Percentiles rank a stretch among this genome's conserved stretches.
These are phyloP conservation scores for Pteria penguin DNA, from an alignment of 2,888 invertebrate genomes.

Conservation along the genomic window DNA sequence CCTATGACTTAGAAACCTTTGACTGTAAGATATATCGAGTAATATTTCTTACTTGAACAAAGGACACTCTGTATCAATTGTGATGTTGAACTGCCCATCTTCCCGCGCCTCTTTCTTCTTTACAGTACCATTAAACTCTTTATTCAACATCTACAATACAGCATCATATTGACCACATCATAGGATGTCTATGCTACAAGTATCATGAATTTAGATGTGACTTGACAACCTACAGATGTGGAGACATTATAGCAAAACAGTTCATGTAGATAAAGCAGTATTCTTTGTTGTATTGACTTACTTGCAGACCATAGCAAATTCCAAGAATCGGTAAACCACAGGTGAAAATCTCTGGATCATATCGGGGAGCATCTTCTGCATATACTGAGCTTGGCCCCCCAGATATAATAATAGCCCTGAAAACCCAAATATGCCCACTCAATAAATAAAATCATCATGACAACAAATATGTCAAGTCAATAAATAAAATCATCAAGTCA, in stretches of 20 bases:
- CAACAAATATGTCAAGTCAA: neutral
- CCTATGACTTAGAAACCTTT: too few species aligned
- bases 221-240: too few species aligned
- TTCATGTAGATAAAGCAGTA: too few species aligned
- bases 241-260: too few species aligned
- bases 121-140: slow-evolving; percentile 96
- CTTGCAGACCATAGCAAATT: slow-evolving; percentile 98
- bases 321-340: slow-evolving; percentile 96
- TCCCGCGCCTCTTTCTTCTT: slow-evolving; percentile 92
- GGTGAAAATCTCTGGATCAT: slow-evolving; percentile 97
- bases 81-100: slow-evolving; percentile 95
- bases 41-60: slow-evolving; percentile 91
- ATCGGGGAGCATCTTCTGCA: slow-evolving; percentile 94
- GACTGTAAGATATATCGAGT: too few species aligned
- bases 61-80: slow-evolving; percentile 92
- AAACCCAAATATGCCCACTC: slow-evolving; percentile 59
- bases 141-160: slow-evolving; percentile 98
- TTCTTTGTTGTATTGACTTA: too few species aligned
- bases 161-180: too few species aligned
- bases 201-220: too few species aligned
- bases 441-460: too few species aligned
- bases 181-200: too few species aligned
- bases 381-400: slow-evolving; percentile 99
- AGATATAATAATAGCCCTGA: slow-evolving; percentile 95
- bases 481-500: neutral